Conservation (phyloP, 92 coral and sea anemone species). For the Hydrozoanthus gracilis region DNA sequence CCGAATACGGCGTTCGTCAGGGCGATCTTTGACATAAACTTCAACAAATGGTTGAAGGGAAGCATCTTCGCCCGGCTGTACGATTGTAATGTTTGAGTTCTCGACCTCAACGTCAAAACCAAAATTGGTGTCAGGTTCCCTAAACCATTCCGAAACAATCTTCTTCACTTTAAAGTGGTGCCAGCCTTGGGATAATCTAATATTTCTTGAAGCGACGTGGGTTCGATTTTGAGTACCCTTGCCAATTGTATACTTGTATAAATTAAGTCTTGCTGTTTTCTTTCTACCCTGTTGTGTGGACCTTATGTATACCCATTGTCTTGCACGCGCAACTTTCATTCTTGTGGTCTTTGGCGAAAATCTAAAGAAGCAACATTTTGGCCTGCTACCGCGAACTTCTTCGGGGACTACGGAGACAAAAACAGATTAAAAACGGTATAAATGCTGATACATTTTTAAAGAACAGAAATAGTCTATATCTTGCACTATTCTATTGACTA, state of each 20-base stretch:
- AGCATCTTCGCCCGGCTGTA: conserved; percentile 38
- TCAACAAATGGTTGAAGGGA: conserved; percentile 60
- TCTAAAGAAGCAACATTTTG: conserved; percentile 57
- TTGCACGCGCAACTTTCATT: conserved; percentile 57
- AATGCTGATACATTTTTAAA: background rate
- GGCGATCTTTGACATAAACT: conserved; percentile 47
- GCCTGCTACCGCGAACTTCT: conserved; percentile 30
- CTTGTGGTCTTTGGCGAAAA: conserved; percentile 46
- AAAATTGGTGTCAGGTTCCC: conserved; percentile 46
- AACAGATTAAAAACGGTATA: background rate
- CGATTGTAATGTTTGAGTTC: conserved; percentile 6
- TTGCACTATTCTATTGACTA: no score
- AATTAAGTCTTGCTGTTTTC: conserved; percentile 29
- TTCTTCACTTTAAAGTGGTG: conserved; percentile 55
- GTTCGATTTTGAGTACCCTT: conserved; percentile 45
- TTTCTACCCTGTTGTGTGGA: background rate
- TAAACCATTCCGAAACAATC: conserved; percentile 54
- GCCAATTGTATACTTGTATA: conserved; percentile 48
- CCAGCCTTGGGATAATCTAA: conserved; percentile 42
- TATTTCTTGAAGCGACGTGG: conserved; percentile 45
- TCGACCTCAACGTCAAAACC: conserved; percentile 65
- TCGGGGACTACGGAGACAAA: conserved; percentile 29
- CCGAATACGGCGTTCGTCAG: conserved; percentile 40
- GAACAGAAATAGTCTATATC: no score
- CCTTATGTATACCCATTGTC: conserved; percentile 53